A percentile compares a stretch with the other conserved stretches of the same genome.
phyloP scores from a whole-genome alignment of 37 sponge, comb jelly and placozoan genomes.

The Oopsacas minuta region DNA sequence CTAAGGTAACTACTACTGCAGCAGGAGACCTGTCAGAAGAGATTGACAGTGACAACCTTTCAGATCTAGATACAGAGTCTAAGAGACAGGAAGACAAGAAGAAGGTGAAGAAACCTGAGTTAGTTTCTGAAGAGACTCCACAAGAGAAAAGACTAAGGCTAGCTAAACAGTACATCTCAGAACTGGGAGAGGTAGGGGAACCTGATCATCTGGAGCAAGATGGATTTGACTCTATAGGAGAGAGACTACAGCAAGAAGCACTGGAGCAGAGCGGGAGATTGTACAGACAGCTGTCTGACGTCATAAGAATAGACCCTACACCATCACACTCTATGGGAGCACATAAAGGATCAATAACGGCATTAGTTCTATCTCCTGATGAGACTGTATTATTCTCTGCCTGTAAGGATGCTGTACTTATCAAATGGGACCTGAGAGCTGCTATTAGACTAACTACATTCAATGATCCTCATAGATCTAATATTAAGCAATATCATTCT shows the following conservation, averaged over 20 bases:
- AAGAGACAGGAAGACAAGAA: not conserved
- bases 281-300: not conserved
- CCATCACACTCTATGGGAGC: not conserved
- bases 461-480: not conserved
- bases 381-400: not conserved
- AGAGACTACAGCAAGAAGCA: not conserved
- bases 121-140: slow-evolving; percentile 58
- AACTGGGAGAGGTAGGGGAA: slow-evolving; percentile 44
- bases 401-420: not conserved
- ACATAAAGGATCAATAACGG: not conserved
- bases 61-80: not conserved
- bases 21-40: not conserved
- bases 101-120: not conserved
- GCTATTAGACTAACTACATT: not conserved
- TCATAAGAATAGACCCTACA: not conserved
- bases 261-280: slow-evolving; percentile 1
- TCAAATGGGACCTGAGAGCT: slow-evolving; percentile 7
- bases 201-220: not conserved
- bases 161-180: slow-evolving; percentile 76
- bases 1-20: not conserved
- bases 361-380: not conserved
- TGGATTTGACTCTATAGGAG: not conserved
- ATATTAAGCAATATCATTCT: slow-evolving; percentile 23
- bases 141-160: slow-evolving; percentile 81
- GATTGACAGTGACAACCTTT: slow-evolving; percentile 20